Percentiles rank a stretch among this genome's conserved stretches.
phyloP scores from a whole-genome alignment of 2,888 invertebrate genomes.

The Thecocarcelia acutangulata region DNA sequence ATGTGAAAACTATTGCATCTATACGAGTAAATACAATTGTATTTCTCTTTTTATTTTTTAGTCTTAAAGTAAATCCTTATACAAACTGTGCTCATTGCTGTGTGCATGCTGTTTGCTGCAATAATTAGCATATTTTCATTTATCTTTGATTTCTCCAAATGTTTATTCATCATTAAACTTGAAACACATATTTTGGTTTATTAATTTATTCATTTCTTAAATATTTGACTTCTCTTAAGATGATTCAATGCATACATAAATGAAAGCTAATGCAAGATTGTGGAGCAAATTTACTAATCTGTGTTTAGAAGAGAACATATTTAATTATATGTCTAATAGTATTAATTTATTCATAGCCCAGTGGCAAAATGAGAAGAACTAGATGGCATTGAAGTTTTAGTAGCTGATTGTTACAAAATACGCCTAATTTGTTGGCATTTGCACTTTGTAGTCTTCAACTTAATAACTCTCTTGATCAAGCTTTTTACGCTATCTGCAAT shows the following conservation, averaged over 20 bases:
- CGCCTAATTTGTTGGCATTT: too few species aligned
- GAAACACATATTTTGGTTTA: constrained; percentile 22
- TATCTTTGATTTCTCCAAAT: constrained; percentile 23
- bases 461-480: too few species aligned
- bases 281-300: not conserved
- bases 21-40: too few species aligned
- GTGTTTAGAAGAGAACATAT: not conserved
- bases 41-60: too few species aligned
- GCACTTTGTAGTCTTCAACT: too few species aligned
- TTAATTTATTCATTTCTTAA: constrained; percentile 24
- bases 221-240: constrained; percentile 31
- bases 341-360: not conserved
- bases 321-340: not conserved
- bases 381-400: too few species aligned
- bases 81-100: not conserved
- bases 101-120: not conserved
- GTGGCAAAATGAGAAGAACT: too few species aligned
- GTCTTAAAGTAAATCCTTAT: too few species aligned
- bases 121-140: constrained; percentile 39
- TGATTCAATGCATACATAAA: constrained; percentile 2
- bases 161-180: constrained; percentile 12
- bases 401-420: too few species aligned
- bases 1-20: too few species aligned
- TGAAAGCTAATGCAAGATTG: constrained; percentile 2
- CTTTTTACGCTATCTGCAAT: too few species aligned